Conservation (phyloP, 2,797 vertebrate genomes). For the Balearica regulorum region DNA sequence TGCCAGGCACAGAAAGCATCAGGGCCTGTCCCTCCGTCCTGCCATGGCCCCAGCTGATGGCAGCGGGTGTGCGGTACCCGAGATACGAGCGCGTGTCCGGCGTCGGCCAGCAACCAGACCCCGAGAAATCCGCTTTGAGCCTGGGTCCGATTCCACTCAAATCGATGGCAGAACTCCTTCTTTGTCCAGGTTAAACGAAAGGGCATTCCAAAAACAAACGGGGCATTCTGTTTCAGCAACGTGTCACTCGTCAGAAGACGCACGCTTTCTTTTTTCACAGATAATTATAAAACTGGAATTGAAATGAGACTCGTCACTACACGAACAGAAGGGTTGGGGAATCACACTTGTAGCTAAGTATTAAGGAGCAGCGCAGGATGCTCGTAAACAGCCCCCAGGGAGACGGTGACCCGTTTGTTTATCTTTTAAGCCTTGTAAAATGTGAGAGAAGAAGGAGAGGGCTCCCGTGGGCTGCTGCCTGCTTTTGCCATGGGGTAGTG, state of each 20-base stretch:
- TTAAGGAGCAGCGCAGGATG: neutral
- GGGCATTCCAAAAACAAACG: neutral
- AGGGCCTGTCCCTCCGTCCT: neutral
- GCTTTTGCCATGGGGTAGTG: neutral
- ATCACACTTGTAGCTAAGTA: neutral
- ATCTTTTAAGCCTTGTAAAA: neutral
- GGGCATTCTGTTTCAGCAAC: rapidly evolving
- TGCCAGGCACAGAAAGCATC: neutral
- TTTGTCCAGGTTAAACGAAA: neutral
- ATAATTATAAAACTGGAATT: neutral
- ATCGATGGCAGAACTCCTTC: neutral
- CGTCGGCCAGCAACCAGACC: neutral
- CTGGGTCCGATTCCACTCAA: neutral
- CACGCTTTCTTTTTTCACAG: neutral
- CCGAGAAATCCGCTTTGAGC: neutral
- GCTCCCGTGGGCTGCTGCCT: neutral
- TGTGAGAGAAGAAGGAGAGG: neutral
- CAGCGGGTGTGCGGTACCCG: neutral
- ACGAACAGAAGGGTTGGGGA: neutral
- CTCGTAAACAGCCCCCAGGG: neutral
- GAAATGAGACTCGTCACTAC: neutral
- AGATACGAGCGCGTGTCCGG: rapidly evolving
- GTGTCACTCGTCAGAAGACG: neutral
- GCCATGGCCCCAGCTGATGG: rapidly evolving
- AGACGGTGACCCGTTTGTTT: neutral